Evolutionary conservation across 2,888 invertebrate species (phyloP), one percentile per base, ranked within the genome.

Genomic region (Platerodrilus igneus): DNA sequence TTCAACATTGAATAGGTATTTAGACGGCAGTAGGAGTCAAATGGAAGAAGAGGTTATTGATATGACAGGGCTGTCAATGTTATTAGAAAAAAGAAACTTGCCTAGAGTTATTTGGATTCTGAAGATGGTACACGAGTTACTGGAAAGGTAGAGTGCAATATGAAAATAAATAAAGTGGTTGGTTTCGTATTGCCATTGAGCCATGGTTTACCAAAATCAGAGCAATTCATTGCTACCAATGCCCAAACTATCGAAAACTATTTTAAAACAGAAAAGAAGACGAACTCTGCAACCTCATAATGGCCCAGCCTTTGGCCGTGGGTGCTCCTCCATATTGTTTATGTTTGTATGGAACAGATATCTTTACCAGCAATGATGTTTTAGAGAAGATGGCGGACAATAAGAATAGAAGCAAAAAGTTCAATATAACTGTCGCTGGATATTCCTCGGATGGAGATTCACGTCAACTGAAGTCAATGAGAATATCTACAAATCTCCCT

Each of bases 381-480:
- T 6, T 35, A 3, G 26, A 38, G 5, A 41, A 54, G n/a, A 55
- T 49, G 51, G 19, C 44, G 18, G 50, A 45, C 23, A 47, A 53
- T 11, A 21, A 29, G 26, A 18, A 36, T 16, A 15, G 40, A 19
- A 40, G 50, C 10, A 22, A 36, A 39, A 25, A 31, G 29, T 32
- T 43, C 39, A 47, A 39, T 14, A 54, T 56, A 33, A 35, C 14
- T 26, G 48, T 54, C 17, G 4, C 48, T 6, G 54, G 55, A 11
- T 44, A 52, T 28, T 53, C 51, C 8, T 45, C 52, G 4, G 55
- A 57, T 46, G 52, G 57, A 4, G 55, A 57, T 27, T 10, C 48
- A 10, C 37, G 52, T 7, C 29, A 55, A n/a, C 36, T 59, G 26
- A 56, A 51, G 38, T 47, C 51, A 20, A 57, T 57, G 55, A 18